Conservation (phyloP, 23 tunicate genomes). For the Styela plicata region DNA sequence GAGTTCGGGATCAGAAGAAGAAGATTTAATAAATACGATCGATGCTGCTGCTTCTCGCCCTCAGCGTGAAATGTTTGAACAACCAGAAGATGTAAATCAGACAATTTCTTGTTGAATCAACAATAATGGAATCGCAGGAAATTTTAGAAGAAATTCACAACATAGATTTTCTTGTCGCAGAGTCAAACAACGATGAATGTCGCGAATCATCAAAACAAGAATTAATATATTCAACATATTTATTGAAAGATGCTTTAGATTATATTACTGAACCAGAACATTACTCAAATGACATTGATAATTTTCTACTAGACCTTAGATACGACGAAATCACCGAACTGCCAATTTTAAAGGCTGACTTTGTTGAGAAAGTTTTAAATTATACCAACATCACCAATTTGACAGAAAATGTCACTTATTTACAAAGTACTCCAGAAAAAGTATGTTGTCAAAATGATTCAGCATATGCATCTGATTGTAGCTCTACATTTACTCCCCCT, state of each 20-base stretch:
- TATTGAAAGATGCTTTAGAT: background rate
- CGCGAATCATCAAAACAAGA: background rate
- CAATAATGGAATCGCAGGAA: no score
- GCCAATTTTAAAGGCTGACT: background rate
- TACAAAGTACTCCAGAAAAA: background rate
- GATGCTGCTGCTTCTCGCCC: background rate
- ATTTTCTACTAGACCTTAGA: no score
- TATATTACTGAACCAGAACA: background rate
- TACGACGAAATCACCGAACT: background rate
- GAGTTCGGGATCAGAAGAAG: conserved; percentile 23
- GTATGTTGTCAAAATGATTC: background rate
- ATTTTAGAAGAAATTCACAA: no score
- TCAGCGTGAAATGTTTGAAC: background rate
- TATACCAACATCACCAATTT: no score
- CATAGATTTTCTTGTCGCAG: background rate
- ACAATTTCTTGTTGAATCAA: no score
- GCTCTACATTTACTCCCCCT: background rate
- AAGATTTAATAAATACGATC: conserved; percentile 7
- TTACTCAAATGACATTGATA: background rate
- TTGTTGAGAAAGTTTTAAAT: background rate
- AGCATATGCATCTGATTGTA: background rate
- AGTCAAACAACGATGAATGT: background rate
- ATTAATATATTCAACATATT: background rate
- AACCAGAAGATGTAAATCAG: no score
- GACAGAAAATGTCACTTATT: background rate